These are phyloP conservation scores for Sylvietta virens DNA, from an alignment of 2,113 vertebrate genomes.

Conservation along the genomic window DNA sequence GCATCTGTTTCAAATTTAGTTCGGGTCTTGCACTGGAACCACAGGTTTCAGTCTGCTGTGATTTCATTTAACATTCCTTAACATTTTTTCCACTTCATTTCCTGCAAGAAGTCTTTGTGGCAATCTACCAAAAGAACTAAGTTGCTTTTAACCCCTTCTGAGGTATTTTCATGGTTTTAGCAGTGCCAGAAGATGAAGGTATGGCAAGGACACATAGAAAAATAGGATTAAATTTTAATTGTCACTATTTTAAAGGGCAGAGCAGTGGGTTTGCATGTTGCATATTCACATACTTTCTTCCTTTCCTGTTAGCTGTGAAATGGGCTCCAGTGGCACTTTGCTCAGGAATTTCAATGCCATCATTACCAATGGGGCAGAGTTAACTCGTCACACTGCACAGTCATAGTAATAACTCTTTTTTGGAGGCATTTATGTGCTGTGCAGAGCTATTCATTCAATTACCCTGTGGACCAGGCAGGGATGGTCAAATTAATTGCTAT, in stretches of 20 bases:
- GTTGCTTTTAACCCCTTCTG: constrained; percentile 32
- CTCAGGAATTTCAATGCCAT: not conserved
- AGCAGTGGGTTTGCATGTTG: not conserved
- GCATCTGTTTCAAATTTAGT: constrained; percentile 18
- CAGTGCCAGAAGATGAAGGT: constrained; percentile 20
- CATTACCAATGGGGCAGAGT: not conserved
- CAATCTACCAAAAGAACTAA: constrained; percentile 15
- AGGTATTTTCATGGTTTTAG: constrained; percentile 19
- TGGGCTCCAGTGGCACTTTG: not conserved
- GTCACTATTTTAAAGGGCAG: not conserved
- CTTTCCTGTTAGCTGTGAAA: not conserved
- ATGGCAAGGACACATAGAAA: not conserved
- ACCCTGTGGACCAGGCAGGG: not conserved
- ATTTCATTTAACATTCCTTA: constrained; percentile 58
- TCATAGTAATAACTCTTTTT: not conserved
- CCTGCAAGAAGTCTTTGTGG: constrained; percentile 35
- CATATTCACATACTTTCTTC: not conserved
- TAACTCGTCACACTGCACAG: not conserved
- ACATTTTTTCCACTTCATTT: constrained; percentile 51
- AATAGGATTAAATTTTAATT: not conserved
- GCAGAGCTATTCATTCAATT: not conserved
- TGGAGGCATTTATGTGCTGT: not conserved
- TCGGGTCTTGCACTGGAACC: constrained; percentile 49
- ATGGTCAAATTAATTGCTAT: not conserved
- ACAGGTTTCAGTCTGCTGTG: constrained; percentile 48